Base-by-base conservation (phyloP, 2,797 vertebrate genomes). In the Knipowitschia caucasica region DNA sequence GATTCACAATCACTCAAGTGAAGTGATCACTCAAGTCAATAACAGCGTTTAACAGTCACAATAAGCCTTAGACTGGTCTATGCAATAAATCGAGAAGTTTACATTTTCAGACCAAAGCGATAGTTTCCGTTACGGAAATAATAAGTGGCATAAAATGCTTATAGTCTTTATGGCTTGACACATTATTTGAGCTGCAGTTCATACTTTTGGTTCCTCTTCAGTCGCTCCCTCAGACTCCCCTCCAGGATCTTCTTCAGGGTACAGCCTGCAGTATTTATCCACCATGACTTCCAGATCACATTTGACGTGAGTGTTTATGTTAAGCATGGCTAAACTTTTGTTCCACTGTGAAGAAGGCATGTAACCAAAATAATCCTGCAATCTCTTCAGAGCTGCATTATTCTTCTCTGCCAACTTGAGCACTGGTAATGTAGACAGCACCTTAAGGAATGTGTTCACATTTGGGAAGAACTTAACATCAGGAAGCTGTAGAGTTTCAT, bases 401-500 rank as follows among this genome's bases (percentile, higher is more conserved):
- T 81, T 90, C 51, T 81, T 81, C 3, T 88, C 92, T 54, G 93
- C 93, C 7, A 95, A 81, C 42, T 91, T 93, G 75, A 98, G 90
- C 60, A 94, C 85, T 0, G 96, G 96, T 62, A 99, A 81, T 1
- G 93, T 91, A 62, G 92, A 93, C 1, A 98, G 78, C 50, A 98
- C 92, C 71, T 96, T 96, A 5, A 99, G 92, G 71, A 98, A 89
- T 0, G 91, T 86, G 5, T 95, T 93, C 6, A 99, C 96, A 7
- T 98, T 99, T 34, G 96, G 96, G 51, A 98, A 98, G 84, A 94
- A 98, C 81, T 95, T 98, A 40, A 97, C 94, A n/a, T 98, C 96
- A 0, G 93, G 92, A 26, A 98, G 89, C 69, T 96, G 95, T 20
- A 99, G 90, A 1, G 95, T 95, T 78, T 98, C 93, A 27, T 93